phyloP scores from a whole-genome alignment of 2,888 invertebrate species.

The Monochamus alternatus region DNA sequence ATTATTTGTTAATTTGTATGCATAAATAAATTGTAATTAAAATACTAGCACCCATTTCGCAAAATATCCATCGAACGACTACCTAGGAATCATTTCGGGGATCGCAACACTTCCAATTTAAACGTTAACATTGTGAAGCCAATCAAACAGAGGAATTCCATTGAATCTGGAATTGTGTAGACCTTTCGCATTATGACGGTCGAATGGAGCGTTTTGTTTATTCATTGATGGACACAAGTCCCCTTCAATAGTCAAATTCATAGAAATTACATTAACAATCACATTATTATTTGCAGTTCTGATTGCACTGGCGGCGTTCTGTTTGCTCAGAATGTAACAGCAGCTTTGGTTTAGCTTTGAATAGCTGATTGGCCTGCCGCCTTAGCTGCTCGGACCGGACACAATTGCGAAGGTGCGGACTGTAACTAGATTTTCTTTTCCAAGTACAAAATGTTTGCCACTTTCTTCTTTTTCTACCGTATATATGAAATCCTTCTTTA shows the following conservation, averaged over 20 bases:
- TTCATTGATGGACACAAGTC: conserved; percentile 62
- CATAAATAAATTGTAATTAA: too few relatives aligned
- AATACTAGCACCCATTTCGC: too few relatives aligned
- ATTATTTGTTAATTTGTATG: too few relatives aligned
- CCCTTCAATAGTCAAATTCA: conserved; percentile 69
- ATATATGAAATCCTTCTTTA: too few relatives aligned
- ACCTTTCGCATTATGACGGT: conserved; percentile 67
- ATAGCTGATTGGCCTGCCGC: conserved; percentile 9
- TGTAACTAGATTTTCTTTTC: neutral
- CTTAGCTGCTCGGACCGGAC: conserved; percentile 1
- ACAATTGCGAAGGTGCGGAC: neutral
- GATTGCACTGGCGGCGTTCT: conserved; percentile 61
- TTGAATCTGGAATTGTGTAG: conserved; percentile 64
- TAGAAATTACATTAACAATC: conserved; percentile 71
- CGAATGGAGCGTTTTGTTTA: conserved; percentile 62
- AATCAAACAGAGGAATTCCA: conserved; percentile 57
- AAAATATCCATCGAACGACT: too few relatives aligned
- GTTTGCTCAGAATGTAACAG: conserved; percentile 46
- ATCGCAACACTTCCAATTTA: conserved; percentile 51
- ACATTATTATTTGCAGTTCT: conserved; percentile 70
- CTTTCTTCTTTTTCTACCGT: too few relatives aligned
- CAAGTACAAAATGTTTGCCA: too few relatives aligned
- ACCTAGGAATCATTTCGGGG: conserved; percentile 42
- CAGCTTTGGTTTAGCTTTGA: conserved; percentile 11
- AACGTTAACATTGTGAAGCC: conserved; percentile 49